These are phyloP conservation scores for Camponotus fellah DNA, from an alignment of 2,888 invertebrate species.

Conservation along the genomic window DNA sequence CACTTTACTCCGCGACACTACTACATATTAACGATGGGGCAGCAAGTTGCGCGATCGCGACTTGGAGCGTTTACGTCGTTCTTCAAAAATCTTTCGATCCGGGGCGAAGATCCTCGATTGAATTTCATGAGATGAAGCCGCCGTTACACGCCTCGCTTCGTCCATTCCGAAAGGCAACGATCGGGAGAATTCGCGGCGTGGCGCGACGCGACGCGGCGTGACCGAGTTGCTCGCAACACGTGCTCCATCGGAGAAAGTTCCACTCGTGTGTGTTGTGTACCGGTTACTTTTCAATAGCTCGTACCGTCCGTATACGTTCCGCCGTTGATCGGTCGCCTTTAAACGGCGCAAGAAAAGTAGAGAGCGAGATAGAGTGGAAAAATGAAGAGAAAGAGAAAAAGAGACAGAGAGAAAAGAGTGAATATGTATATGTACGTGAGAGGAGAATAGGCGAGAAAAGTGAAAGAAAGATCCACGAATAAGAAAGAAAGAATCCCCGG, in stretches of 20 bases:
- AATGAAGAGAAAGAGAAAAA: conserved; percentile 44
- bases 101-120: conserved; percentile 75
- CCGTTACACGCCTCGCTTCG: conserved; percentile 82
- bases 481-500: not conserved
- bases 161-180: conserved; percentile 72
- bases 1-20: conserved; percentile 24
- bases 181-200: conserved; percentile 65
- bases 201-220: conserved; percentile 61
- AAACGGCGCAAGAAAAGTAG: conserved; percentile 58
- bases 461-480: conserved; percentile 12
- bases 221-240: conserved; percentile 75
- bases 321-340: conserved; percentile 74
- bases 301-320: conserved; percentile 68
- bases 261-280: conserved; percentile 29
- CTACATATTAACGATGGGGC: conserved; percentile 65
- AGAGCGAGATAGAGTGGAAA: conserved; percentile 49
- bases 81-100: conserved; percentile 76
- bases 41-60: conserved; percentile 69
- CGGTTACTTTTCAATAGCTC: conserved; percentile 54
- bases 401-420: conserved; percentile 49
- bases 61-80: conserved; percentile 66
- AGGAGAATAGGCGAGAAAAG: not conserved
- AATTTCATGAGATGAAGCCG: conserved; percentile 83
- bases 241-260: conserved; percentile 71
- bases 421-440: not conserved